Evolutionary conservation across 2,797 vertebrate species (phyloP), one percentile per base, ranked within the genome.

Genomic region (Sorex maritimensis): DNA sequence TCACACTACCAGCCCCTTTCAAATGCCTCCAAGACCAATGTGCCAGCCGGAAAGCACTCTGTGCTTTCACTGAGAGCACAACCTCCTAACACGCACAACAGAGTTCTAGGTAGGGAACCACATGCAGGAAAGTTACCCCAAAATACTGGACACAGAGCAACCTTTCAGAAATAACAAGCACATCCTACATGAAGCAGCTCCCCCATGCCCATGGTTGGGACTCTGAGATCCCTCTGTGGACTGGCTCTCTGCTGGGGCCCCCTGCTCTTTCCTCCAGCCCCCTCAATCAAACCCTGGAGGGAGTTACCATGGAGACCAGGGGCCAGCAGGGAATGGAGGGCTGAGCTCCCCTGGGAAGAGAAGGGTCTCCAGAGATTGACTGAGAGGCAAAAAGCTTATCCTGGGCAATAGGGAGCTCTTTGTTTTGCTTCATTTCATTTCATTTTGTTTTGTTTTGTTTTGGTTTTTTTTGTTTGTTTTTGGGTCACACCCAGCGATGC

Each of bases 251-350:
- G 13, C 52, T 55, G 17, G 17, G 52, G 13, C 52, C 52, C 52
- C 52, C 52, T 55, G 78, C 81, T 86, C 92, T 81, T 90, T 69
- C 52, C 44, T 73, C 86, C 44, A 75, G 55, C 67, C 74, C 88
- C 55, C 61, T 89, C 4, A 0, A 34, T 81, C 67, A 44, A 14
- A 79, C 89, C 78, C 92, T 86, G 86, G 92, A 86, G 86, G 90
- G 78, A 73, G 96, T 97, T 96, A 92, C 87, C 91, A 95, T 96
- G 96, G 96, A 92, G 95, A 97, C 75, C 0, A 0, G 86, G 81
- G 88, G 74, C 71, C 58, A 0, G 41, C 63, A 80, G 95, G 93
- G 93, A 94, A 85, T 6, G 0, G 81, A 79, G 38, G 69, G 73
- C 71, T 92, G 52, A 14, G 11, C 52, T 67, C 0, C n/a, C 75